Evolutionary conservation across 2,888 invertebrate genomes (phyloP), one percentile per base, ranked within the genome.

Genomic region (Drosophila gaucha): DNA sequence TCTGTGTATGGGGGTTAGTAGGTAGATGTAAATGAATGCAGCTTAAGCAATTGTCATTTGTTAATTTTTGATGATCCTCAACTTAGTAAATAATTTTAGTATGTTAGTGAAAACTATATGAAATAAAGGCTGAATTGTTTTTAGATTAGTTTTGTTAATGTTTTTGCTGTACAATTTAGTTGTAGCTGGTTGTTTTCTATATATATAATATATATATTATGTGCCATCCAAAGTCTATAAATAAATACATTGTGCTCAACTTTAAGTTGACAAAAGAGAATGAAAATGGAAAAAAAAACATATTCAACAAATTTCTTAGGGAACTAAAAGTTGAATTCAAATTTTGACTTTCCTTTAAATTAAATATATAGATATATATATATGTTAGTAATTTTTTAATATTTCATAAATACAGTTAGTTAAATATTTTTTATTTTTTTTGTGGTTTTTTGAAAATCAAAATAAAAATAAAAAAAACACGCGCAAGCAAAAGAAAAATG

Each of bases 51-150:
- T 76, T 58, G 72, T 74, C 67, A 70, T 73, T 78, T 75, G 71
- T 88, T 78, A 76, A 66, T 86, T 71, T 67, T 62, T 18, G 22
- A 59, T 51, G 24, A 30, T 51, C 75, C 71, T 79, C 72, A 67
- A 78, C 79, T 88, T 80, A 80, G 22, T n/a, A n/a, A 16, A 49
- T 77, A 77, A 49, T 62, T 71, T 78, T 76, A 86, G 76, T 86
- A 62, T 64, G 43, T 84, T 82, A 82, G 80, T 80, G 83, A 74
- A 70, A 69, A 67, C 18, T 43, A 33, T 60, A 50, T 18, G 18
- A 6, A 26, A 62, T 59, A 46, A 28, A 47, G 50, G 55, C 63
- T 38, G 8, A 24, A n/a, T 28, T 36, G 38, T 35, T 39, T 10
- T 39, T 62, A 22, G 52, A 28, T 71, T 60, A 72, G 64, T 49